Percentiles rank a stretch among this genome's conserved stretches.
These are phyloP conservation scores for Dicaeum eximium DNA, from an alignment of 2,113 vertebrate species.

Conservation along the genomic window DNA sequence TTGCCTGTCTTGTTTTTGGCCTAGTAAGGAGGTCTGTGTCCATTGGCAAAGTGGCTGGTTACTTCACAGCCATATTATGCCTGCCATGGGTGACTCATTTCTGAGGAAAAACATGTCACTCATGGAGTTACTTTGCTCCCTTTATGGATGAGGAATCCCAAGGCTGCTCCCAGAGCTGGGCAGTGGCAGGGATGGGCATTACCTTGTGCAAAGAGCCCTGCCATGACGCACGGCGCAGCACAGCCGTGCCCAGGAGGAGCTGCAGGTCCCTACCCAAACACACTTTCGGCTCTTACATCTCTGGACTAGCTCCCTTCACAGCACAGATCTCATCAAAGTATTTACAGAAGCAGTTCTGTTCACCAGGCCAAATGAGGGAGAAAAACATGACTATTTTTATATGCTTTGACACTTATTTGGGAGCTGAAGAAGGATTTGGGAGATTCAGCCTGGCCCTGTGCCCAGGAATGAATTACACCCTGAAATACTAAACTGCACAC, in stretches of 20 bases:
- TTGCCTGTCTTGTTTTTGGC: neutral
- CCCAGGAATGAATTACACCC: neutral
- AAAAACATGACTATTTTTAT: neutral
- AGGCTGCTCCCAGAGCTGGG: neutral
- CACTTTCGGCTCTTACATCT: neutral
- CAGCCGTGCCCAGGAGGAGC: accelerated
- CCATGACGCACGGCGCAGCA: too few relatives aligned
- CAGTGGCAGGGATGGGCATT: neutral
- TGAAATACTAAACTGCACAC: neutral
- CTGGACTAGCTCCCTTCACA: neutral
- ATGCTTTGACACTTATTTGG: neutral
- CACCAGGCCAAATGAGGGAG: neutral
- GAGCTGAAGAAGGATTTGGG: neutral
- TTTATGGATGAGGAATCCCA: neutral
- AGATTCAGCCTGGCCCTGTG: neutral
- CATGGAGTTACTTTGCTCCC: neutral
- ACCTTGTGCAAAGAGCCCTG: too few relatives aligned
- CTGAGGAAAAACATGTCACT: neutral
- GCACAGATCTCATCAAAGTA: neutral
- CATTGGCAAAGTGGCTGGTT: neutral
- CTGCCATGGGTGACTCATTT: neutral
- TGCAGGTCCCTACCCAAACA: accelerated
- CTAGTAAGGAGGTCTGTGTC: neutral
- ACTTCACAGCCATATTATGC: neutral
- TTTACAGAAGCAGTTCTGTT: neutral